Conservation (phyloP, 2,888 invertebrate species). For the Thelaira solivaga region DNA sequence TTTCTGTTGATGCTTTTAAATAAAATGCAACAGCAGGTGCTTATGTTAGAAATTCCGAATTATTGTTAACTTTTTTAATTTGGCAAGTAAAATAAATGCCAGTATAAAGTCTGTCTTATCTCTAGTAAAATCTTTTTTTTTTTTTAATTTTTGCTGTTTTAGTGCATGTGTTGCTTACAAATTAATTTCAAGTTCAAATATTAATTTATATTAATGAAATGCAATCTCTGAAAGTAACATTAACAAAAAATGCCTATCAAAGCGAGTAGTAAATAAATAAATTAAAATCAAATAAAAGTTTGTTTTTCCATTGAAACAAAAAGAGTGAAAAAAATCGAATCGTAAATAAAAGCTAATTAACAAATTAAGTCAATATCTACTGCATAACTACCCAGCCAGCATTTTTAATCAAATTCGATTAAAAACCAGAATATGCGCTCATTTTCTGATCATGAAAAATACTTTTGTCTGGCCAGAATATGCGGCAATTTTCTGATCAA, state of each 20-base stretch:
- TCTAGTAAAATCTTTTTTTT: background rate
- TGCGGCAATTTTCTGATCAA: too few species aligned
- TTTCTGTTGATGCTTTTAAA: too few species aligned
- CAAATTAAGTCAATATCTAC: slow-evolving; percentile 38
- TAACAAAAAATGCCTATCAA: slow-evolving; percentile 3
- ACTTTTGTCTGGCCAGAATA: too few species aligned
- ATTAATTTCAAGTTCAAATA: slow-evolving; percentile 52
- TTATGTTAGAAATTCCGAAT: too few species aligned
- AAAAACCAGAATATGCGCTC: too few species aligned
- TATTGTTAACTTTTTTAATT: slow-evolving; percentile 21
- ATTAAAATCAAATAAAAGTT: slow-evolving; percentile 10
- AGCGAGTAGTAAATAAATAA: slow-evolving; percentile 2
- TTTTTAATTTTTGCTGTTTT: slow-evolving; percentile 6
- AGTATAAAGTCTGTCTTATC: slow-evolving; percentile 44
- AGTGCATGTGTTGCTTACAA: too few species aligned
- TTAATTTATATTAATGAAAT: slow-evolving; percentile 32
- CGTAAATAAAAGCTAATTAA: slow-evolving; percentile 52
- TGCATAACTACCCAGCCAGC: slow-evolving; percentile 27
- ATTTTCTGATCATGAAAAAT: too few species aligned
- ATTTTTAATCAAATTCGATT: too few species aligned
- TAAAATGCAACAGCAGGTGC: too few species aligned
- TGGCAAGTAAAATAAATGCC: background rate
- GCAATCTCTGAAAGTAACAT: background rate
- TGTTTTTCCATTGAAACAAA: slow-evolving; percentile 10
- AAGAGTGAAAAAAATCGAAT: background rate